Percentiles rank a stretch among this genome's conserved stretches.
Evolutionary conservation across 2,113 vertebrate genomes (phyloP).

Genomic region (Amphiprion percula): DNA sequence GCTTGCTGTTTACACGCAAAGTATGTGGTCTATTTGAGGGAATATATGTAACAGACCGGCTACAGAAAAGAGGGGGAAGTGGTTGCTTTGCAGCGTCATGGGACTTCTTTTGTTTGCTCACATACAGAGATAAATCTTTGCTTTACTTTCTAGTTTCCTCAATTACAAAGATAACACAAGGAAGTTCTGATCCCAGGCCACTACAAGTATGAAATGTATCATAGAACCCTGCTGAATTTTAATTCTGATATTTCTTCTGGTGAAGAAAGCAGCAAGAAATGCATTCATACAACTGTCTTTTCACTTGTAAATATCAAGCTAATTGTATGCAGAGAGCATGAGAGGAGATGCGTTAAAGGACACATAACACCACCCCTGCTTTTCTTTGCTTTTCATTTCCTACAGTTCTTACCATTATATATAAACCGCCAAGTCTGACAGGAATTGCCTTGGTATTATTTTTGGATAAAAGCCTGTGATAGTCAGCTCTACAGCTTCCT

Average conservation of each 20-base stretch:
- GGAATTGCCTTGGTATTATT: slow-evolving; percentile 34
- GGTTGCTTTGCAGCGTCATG: slow-evolving; percentile 47
- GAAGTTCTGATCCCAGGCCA: slow-evolving; percentile 44
- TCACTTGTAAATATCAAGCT: slow-evolving; percentile 45
- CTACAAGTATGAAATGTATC: slow-evolving; percentile 36
- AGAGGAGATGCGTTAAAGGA: slow-evolving; percentile 15
- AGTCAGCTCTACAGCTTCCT: slow-evolving; percentile 42
- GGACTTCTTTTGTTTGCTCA: slow-evolving; percentile 68
- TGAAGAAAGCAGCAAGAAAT: background rate
- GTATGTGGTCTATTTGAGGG: slow-evolving; percentile 2
- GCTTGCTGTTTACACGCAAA: slow-evolving; percentile 34
- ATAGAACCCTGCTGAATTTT: slow-evolving; percentile 12
- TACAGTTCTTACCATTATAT: slow-evolving; percentile 13
- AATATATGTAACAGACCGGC: slow-evolving; percentile 15
- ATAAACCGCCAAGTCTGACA: slow-evolving; percentile 24
- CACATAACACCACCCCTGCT: background rate
- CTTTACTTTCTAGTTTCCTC: slow-evolving; percentile 78
- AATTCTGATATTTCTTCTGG: slow-evolving; percentile 25
- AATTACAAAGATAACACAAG: slow-evolving; percentile 77
- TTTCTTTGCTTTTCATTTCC: slow-evolving; percentile 1
- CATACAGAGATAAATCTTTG: slow-evolving; percentile 65
- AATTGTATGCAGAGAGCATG: background rate
- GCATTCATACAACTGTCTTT: background rate
- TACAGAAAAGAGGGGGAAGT: background rate
- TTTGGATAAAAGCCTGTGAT: slow-evolving; percentile 37